Conservation (phyloP, 1,140 invertebrate species). For the Megalopta genalis region DNA sequence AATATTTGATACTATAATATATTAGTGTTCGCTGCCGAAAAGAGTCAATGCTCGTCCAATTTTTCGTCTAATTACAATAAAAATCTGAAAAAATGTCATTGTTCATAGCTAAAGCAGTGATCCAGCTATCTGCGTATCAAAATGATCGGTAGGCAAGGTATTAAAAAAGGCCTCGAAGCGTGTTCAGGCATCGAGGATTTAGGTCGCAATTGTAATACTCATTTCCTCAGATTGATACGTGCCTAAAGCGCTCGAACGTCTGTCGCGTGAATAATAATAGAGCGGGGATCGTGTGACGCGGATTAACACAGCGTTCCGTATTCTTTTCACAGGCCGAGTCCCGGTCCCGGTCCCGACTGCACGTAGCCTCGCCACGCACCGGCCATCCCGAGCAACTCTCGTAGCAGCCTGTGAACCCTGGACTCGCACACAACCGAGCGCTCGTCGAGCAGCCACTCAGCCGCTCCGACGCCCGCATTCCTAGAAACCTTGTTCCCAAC, state of each 20-base stretch:
- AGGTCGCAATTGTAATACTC: neutral
- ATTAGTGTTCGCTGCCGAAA: too few species aligned
- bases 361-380: neutral
- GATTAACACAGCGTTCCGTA: neutral
- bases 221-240: neutral
- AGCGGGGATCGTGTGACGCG: neutral
- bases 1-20: too few species aligned
- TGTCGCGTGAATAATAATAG: neutral
- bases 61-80: too few species aligned
- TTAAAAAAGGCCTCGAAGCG: too few species aligned
- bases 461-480: conserved; percentile 6
- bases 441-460: neutral
- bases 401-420: too few species aligned
- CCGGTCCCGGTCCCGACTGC: neutral
- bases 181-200: neutral
- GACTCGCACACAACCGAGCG: neutral
- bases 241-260: neutral
- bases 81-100: too few species aligned
- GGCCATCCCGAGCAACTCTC: neutral
- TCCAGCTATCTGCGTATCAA: too few species aligned
- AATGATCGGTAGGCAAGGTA: too few species aligned
- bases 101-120: too few species aligned
- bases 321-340: neutral
- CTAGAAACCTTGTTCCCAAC: conserved; percentile 5
- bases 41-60: too few species aligned